Conservation (phyloP, 2,113 vertebrate species). For the Rhizomys pruinosus region DNA sequence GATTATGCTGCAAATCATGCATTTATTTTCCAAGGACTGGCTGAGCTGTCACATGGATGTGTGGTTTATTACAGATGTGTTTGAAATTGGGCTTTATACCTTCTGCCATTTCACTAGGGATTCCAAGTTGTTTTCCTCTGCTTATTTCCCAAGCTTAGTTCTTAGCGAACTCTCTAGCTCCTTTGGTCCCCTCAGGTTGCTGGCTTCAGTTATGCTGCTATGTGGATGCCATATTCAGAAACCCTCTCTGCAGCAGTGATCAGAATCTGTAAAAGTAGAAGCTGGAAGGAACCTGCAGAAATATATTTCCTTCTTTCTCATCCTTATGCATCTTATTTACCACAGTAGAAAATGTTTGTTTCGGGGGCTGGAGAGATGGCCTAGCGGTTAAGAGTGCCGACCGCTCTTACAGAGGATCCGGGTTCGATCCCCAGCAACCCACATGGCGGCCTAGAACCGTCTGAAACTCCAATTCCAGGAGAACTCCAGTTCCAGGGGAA, state of each 20-base stretch:
- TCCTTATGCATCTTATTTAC: conserved; percentile 31
- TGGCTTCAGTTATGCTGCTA: not conserved
- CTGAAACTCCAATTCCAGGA: too few species aligned
- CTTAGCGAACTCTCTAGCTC: not conserved
- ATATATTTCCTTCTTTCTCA: not conserved
- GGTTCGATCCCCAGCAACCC: too few species aligned
- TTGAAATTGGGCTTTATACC: conserved; percentile 33
- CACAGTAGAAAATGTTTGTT: conserved; percentile 24
- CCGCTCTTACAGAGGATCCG: too few species aligned
- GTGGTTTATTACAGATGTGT: conserved; percentile 31
- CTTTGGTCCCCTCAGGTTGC: conserved; percentile 4
- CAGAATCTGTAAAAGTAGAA: conserved; percentile 35
- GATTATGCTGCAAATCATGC: not conserved
- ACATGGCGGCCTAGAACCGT: too few species aligned
- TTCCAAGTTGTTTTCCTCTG: not conserved
- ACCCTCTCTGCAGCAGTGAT: not conserved
- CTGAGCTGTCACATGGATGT: not conserved
- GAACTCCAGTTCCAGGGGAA: too few species aligned
- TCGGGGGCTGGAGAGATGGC: too few species aligned
- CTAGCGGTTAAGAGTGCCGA: too few species aligned
- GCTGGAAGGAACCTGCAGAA: not conserved
- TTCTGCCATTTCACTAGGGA: not conserved
- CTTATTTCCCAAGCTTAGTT: not conserved
- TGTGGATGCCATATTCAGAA: conserved; percentile 4
- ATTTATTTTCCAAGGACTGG: conserved; percentile 41